Conservation (phyloP, 2,797 vertebrate species). For the Gorsachius magnificus region DNA sequence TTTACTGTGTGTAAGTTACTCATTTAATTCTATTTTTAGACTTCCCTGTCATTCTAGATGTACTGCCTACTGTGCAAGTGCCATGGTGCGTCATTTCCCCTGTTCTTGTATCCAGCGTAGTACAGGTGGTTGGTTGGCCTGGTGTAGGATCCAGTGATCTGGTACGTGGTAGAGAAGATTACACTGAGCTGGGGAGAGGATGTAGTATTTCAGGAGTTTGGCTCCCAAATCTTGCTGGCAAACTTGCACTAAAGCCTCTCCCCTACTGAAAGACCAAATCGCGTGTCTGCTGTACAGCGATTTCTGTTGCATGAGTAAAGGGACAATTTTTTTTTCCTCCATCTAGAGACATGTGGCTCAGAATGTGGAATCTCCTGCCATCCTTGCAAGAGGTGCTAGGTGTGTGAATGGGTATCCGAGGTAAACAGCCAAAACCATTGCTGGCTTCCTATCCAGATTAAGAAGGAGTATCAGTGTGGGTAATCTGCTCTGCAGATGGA, state of each 20-base stretch:
- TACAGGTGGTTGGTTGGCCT: not conserved
- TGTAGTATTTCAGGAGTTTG: not conserved
- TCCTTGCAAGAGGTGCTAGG: too few relatives aligned
- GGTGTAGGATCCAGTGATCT: not conserved
- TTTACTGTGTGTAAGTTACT: not conserved
- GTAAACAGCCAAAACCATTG: not conserved
- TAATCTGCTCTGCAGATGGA: not conserved
- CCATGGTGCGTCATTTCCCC: not conserved
- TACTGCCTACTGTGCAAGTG: not conserved
- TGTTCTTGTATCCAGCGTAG: fast-evolving
- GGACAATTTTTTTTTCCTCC: not conserved
- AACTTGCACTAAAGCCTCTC: not conserved
- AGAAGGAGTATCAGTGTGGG: not conserved
- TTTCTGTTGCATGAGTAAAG: not conserved
- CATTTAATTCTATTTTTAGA: not conserved
- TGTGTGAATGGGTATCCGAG: not conserved
- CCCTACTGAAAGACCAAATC: not conserved
- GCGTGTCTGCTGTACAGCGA: not conserved
- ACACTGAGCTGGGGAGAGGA: not conserved
- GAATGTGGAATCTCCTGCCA: not conserved
- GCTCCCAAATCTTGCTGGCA: not conserved
- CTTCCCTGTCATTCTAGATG: fast-evolving
- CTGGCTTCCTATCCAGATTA: not conserved
- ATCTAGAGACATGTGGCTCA: not conserved
- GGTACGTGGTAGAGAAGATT: not conserved